Base-by-base conservation (phyloP, 2,888 invertebrate genomes). In the Steinernema carpocapsae region DNA sequence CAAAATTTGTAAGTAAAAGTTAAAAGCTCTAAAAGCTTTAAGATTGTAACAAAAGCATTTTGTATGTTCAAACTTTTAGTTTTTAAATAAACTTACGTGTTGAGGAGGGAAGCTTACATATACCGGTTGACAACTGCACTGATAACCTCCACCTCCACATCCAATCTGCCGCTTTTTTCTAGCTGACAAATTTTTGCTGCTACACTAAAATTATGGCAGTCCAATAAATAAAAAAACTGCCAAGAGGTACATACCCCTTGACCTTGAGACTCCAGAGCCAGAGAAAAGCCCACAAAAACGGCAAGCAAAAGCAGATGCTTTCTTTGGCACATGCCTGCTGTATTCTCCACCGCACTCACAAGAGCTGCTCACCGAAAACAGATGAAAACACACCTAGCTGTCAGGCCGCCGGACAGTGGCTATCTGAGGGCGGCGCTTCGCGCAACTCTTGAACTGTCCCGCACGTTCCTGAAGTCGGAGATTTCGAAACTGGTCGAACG, bases 361-460 rank as follows among this genome's bases (percentile, higher is more conserved):
- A 29, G 6, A 1, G 29, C 3, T 32, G 26, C 29, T 64, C 64
- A 6, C 64, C 32, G 64, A 64, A 64, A 32, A 64, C 64, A 22
- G 32, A 64, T 32, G 64, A 64, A 64, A 64, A 64, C 52, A 32
- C 17, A 26, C 7, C 32, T 64, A 37, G 37, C 64, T 37, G 64
- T 29, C 64, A 6, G 17, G 10, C 32, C 17, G 64, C 48, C 19
- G 12, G 17, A 12, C 26, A 32, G 17, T 24, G 24, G 24, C 56
- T 48, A 29, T 64, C 32, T 32, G 64, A 10, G 32, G 64, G 64
- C 64, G 64, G 64, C 2, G 32, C 32, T 2, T 22, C 64, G 64
- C 64, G 64, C 29, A 17, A 26, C 64, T 64, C 64, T 64, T 64
- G 64, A 64, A 64, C 64, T 64, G 64, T 37, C 64, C 32, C 64